Evolutionary conservation across 1,140 invertebrate genomes (phyloP).

Genomic region (Eurosta solidaginis): DNA sequence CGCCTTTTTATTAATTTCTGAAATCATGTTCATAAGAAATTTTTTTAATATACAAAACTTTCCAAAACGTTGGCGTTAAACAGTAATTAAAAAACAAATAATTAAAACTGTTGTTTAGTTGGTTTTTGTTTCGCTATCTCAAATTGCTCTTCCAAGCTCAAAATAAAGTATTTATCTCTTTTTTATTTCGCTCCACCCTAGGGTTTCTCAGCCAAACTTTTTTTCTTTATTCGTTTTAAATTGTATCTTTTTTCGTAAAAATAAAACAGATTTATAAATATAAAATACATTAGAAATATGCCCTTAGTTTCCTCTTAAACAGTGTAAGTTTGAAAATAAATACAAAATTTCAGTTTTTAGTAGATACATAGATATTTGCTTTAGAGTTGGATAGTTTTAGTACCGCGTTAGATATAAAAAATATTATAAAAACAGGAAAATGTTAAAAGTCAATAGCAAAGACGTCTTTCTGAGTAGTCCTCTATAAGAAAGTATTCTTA

Average conservation of each 20-base stretch:
- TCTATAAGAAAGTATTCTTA: background rate
- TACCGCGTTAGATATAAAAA: background rate
- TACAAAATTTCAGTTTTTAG: conserved; percentile 15
- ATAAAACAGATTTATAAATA: conserved; percentile 26
- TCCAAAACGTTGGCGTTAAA: background rate
- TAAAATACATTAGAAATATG: background rate
- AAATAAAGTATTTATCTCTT: background rate
- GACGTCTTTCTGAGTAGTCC: background rate
- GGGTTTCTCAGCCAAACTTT: background rate
- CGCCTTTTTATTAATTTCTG: too few species aligned
- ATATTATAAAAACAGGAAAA: background rate
- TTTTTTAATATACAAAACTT: background rate
- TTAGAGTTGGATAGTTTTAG: background rate
- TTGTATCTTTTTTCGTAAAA: conserved; percentile 1
- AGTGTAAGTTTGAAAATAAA: conserved; percentile 24
- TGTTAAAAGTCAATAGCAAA: conserved; percentile 6
- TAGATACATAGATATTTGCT: background rate
- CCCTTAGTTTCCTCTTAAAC: background rate
- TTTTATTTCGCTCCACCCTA: background rate
- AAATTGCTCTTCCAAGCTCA: too few species aligned
- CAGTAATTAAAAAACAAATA: background rate
- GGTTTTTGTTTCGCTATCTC: too few species aligned
- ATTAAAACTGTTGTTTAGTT: too few species aligned
- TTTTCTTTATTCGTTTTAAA: background rate
- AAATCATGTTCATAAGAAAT: too few species aligned